These are phyloP conservation scores for Cyanoderma ruficeps DNA, from an alignment of 2,113 vertebrate species.

Conservation along the genomic window DNA sequence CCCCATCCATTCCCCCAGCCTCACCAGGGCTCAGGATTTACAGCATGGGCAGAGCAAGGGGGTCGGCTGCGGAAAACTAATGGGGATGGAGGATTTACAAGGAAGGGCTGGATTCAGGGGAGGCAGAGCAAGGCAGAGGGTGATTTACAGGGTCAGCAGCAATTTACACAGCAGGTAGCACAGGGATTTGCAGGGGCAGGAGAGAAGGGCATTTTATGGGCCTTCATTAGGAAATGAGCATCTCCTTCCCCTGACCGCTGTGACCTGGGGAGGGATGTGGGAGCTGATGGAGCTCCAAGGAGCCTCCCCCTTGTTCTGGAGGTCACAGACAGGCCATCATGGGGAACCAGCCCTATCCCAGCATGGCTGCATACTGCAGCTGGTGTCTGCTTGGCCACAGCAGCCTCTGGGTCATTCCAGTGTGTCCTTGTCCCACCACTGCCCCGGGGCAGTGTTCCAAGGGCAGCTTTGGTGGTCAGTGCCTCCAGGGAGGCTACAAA, in stretches of 20 bases:
- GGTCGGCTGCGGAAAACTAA: neutral
- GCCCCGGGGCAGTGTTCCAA: rapidly evolving
- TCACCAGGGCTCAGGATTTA: neutral
- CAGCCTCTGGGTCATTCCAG: neutral
- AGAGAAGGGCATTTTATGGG: neutral
- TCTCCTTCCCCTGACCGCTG: neutral
- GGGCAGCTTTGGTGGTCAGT: neutral
- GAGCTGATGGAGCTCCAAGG: neutral
- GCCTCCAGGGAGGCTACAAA: neutral
- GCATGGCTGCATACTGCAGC: neutral
- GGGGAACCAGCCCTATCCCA: neutral
- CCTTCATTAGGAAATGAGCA: neutral
- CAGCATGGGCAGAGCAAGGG: neutral
- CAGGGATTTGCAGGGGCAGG: neutral
- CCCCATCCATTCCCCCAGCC: neutral
- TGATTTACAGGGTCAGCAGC: constrained; percentile 44
- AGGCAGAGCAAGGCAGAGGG: neutral
- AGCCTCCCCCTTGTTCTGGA: neutral
- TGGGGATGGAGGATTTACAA: neutral
- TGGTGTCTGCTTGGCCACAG: neutral
- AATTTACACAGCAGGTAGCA: constrained; percentile 27
- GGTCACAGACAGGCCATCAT: neutral
- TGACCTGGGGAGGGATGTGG: neutral
- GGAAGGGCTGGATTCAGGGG: neutral
- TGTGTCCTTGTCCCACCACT: rapidly evolving